Evolutionary conservation across 30 jellyfish, hydroid and myxozoan species (phyloP).

Genomic region (Cassiopea xamachana): DNA sequence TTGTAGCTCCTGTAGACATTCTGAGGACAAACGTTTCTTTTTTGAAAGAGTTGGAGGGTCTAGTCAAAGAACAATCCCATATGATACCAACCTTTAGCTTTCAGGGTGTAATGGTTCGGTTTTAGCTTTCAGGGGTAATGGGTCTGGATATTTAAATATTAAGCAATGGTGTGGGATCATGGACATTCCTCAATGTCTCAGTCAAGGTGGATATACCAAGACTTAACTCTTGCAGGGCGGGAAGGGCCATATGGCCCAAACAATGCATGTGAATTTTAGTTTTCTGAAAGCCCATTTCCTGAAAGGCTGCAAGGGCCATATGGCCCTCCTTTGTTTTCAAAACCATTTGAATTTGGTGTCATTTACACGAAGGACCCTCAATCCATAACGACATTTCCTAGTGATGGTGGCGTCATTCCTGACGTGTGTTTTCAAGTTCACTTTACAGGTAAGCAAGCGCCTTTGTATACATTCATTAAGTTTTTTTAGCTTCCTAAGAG

Average conservation of each 20-base stretch:
- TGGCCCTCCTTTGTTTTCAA: no score
- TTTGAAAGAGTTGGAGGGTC: slow-evolving; percentile 27
- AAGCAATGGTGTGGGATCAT: slow-evolving; percentile 46
- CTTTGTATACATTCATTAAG: no score
- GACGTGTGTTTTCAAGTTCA: no score
- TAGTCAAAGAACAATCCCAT: background rate
- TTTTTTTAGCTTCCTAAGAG: no score
- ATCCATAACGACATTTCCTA: no score
- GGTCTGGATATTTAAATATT: slow-evolving; percentile 49
- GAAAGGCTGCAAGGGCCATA: no score
- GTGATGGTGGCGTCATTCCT: no score
- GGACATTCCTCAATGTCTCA: slow-evolving; percentile 42
- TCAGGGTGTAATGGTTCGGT: slow-evolving; percentile 35
- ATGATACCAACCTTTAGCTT: slow-evolving; percentile 35
- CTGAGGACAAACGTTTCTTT: background rate
- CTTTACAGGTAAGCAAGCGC: no score
- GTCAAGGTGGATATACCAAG: slow-evolving; percentile 7
- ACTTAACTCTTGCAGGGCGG: background rate
- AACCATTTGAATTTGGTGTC: no score
- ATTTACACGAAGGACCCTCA: no score
- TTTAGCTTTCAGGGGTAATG: slow-evolving; percentile 55
- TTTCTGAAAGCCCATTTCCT: no score
- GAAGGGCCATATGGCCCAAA: background rate
- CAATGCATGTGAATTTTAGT: background rate
- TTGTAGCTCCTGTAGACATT: background rate